Base-by-base conservation (phyloP, 2,113 vertebrate species). In the Myodes glareolus region DNA sequence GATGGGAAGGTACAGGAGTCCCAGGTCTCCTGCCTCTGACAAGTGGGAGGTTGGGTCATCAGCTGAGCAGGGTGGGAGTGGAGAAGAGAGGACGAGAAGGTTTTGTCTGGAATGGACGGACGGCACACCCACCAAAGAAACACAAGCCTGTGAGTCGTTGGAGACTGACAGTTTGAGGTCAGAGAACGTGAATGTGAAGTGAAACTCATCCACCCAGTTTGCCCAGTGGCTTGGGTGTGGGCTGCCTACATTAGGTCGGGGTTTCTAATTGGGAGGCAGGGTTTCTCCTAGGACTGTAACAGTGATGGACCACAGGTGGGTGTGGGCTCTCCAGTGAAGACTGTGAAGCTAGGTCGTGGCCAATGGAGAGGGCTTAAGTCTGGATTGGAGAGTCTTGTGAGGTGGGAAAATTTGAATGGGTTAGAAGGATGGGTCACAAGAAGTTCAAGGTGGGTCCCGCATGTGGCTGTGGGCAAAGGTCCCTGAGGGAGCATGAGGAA, bases 151-250 rank as follows among this genome's bases (percentile, higher is more conserved):
- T 42, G 29, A 55, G 81, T 75, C 21, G 3, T 14, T 27, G 85
- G 23, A 58, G 84, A 94, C 10, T 61, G 91, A 94, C 94, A 90
- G 95, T 88, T 90, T 90, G 94, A 92, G 97, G 94, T 96, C 92
- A 81, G 97, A 88, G 80, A 88, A 85, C 21, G 9, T 5, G 45
- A 29, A 67, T 85, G 50, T 72, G n/a, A 70, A 90, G 11, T 25
- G 88, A 94, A 94, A 86, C 86, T 67, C 61, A 58, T 76, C 91
- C 88, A 33, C 91, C 86, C 86, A 29, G 81, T 88, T 96, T 50
- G 81, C 63, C 94, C n/a, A 7, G 31, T n/a, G 25, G 63, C 78
- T 88, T 89, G 96, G 92, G 80, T 81, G 88, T 92, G 85, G 85
- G 39, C 39, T 11, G 78, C 55, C n/a, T 2, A 1, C 23, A 0